A percentile compares a stretch with the other conserved stretches of the same genome.
phyloP scores from a whole-genome alignment of 2,113 vertebrate species.

The Glareola pratincola region DNA sequence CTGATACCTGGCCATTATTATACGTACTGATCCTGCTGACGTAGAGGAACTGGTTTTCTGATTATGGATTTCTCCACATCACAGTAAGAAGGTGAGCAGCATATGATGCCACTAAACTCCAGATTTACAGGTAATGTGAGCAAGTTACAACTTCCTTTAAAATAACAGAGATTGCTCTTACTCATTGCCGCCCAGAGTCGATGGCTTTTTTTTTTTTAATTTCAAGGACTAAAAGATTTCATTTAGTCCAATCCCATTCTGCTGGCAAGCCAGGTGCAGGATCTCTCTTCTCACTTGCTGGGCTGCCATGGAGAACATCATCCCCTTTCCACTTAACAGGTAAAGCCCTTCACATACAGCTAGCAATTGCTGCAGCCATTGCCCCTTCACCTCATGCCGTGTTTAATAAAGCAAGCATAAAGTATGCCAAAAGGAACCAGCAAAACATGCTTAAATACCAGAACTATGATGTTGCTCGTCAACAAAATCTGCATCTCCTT shows the following conservation, averaged over 20 bases:
- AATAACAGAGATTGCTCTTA: not conserved
- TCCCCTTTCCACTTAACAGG: not conserved
- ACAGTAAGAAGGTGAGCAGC: not conserved
- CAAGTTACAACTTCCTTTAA: not conserved
- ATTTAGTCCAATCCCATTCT: not conserved
- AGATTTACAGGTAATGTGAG: not conserved
- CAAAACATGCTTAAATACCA: not conserved
- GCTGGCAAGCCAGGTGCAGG: not conserved
- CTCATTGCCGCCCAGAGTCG: not conserved
- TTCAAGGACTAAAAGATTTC: not conserved
- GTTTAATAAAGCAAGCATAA: not conserved
- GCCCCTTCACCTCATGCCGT: not conserved
- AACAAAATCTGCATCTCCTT: not conserved
- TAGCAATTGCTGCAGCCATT: not conserved
- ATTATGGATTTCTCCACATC: not conserved
- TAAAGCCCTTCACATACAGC: not conserved
- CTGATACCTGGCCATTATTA: conserved; percentile 13
- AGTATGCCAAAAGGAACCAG: not conserved
- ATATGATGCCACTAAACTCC: not conserved
- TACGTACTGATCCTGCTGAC: not conserved
- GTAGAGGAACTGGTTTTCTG: not conserved
- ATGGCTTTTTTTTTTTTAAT: not conserved
- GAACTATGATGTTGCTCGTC: not conserved
- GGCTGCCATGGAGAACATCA: not conserved
- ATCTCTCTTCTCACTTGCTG: not conserved